Base-by-base conservation (phyloP, 2,888 invertebrate genomes). In the Plebejus argus region DNA sequence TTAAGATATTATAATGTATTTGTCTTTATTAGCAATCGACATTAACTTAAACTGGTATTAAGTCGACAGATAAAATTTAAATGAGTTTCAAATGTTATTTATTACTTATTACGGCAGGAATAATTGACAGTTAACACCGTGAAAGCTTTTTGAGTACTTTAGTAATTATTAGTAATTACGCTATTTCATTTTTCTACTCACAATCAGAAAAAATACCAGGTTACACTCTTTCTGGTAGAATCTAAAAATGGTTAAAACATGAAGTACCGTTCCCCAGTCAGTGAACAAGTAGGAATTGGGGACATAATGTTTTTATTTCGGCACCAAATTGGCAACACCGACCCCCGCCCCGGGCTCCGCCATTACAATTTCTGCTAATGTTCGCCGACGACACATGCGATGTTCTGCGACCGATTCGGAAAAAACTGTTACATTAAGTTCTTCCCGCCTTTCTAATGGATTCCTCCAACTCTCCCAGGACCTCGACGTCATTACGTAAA, bases 361-460 rank as follows among this genome's bases (percentile, higher is more conserved):
- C 86, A 89, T 90, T 89, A 90, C 87, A 86, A 87, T 87, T 86
- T 84, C 82, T 83, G 83, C 86, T 89, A 90, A 90, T 89, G 89
- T 86, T 84, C 85, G 85, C 84, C 81, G 82, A 82, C 83, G 84
- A 87, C 90, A 91, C 90, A 89, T 89, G 89, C 84, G 89, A 89
- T 86, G 82, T 83, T 88, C 88, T 88, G 86, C 87, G 82, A 86
- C 83, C 85, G 85, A 85, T 87, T 88, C 85, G 88, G 87, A 90
- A 91, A 90, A 91, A 90, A 88, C 86, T 85, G 86, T 84, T 86
- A 90, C 93, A 93, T 93, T 93, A 92, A 91, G 90, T 89, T 87
- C 87, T 89, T 87, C 89, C 92, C 93, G 92, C 92, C 92, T 90
- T 89, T 90, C 91, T 93, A 94, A 94, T 93, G 93, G 93, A 93